These are phyloP conservation scores for Corynorhinus townsendii DNA, from an alignment of 2,113 vertebrate species.

Conservation along the genomic window DNA sequence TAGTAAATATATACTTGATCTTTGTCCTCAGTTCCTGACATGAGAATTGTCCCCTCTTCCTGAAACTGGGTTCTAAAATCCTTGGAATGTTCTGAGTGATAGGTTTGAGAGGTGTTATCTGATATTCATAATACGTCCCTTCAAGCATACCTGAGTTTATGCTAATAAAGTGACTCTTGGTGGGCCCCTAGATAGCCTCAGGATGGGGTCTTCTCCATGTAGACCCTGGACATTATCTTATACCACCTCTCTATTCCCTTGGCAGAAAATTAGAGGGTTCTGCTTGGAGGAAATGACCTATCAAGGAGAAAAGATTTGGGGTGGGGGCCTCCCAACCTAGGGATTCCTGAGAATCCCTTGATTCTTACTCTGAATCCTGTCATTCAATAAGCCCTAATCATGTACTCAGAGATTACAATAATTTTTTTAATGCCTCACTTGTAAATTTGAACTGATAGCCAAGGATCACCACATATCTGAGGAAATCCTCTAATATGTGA, in stretches of 20 bases:
- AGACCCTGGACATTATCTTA: not conserved
- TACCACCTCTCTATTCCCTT: not conserved
- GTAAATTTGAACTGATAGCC: not conserved
- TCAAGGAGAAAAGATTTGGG: not conserved
- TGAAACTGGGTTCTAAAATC: too few relatives aligned
- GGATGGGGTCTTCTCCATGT: not conserved
- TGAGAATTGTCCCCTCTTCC: too few relatives aligned
- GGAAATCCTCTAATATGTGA: not conserved
- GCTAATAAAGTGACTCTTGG: too few relatives aligned
- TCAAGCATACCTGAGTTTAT: not conserved
- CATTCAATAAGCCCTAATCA: not conserved
- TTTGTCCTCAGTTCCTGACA: too few relatives aligned
- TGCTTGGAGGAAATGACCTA: not conserved
- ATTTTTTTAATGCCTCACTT: not conserved
- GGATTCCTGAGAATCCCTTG: not conserved
- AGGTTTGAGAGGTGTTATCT: not conserved
- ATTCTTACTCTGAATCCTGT: not conserved
- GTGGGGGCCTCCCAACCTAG: not conserved
- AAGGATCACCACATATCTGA: not conserved
- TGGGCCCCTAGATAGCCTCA: not conserved
- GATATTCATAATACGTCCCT: not conserved
- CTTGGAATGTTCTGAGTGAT: not conserved
- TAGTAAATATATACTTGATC: too few relatives aligned
- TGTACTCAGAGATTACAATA: not conserved
- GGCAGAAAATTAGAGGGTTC: not conserved